phyloP scores from a whole-genome alignment of 2,797 vertebrate species.

The Parotocinclus haroldoi region DNA sequence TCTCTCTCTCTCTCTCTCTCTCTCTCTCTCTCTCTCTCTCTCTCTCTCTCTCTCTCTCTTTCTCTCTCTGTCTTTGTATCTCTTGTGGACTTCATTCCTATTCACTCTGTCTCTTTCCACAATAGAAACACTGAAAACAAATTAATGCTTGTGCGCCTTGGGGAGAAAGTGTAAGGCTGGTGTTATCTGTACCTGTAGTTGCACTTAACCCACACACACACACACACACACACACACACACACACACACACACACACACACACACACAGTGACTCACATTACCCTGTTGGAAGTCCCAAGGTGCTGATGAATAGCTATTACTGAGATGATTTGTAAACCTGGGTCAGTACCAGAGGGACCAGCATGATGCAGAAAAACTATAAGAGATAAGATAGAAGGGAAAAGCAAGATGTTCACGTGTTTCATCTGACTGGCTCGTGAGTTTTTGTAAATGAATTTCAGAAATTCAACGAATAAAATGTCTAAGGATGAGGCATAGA shows the following conservation, averaged over 20 bases:
- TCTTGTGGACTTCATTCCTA: too few species aligned
- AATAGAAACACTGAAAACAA: conserved; percentile 49
- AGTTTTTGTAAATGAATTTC: too few species aligned
- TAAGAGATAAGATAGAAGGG: too few species aligned
- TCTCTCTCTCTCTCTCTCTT: conserved; percentile 5
- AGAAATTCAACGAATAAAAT: too few species aligned
- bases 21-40: conserved; percentile 20
- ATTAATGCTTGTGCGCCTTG: conserved; percentile 38
- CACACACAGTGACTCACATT: conserved; percentile 16
- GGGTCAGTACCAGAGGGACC: conserved; percentile 42
- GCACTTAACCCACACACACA: conserved; percentile 56
- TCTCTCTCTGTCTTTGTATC: background rate
- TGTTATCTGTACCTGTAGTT: conserved; percentile 31
- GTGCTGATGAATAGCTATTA: conserved; percentile 61
- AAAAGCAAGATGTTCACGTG: too few species aligned
- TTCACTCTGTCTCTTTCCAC: background rate
- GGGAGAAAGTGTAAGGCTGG: conserved; percentile 42
- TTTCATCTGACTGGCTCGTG: too few species aligned
- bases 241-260: conserved; percentile 22
- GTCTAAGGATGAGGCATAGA: too few species aligned
- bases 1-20: conserved; percentile 17
- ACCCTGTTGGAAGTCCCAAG: conserved; percentile 41
- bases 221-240: conserved; percentile 18
- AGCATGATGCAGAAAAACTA: too few species aligned
- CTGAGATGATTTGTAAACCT: conserved; percentile 63